A percentile compares a stretch with the other conserved stretches of the same genome.
phyloP scores from a whole-genome alignment of 2,797 vertebrate genomes.

The Myotis findleyi region DNA sequence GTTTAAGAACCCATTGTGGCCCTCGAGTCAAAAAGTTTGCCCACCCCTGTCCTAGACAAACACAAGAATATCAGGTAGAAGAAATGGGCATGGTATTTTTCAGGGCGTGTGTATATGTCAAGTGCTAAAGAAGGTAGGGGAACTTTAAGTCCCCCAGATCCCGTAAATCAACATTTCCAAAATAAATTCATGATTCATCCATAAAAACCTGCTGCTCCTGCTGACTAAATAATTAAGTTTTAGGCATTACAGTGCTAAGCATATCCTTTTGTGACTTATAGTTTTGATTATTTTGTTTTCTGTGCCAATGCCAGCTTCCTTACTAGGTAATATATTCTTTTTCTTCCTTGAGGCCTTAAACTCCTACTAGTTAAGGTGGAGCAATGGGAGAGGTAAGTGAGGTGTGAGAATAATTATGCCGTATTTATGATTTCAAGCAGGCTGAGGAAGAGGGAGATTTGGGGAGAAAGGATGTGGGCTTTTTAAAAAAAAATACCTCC shows the following conservation, averaged over 20 bases:
- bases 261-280: not conserved
- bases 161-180: not conserved
- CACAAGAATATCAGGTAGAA: not conserved
- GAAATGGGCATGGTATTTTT: not conserved
- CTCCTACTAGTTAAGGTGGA: not conserved
- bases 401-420: not conserved
- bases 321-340: not conserved
- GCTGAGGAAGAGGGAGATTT: not conserved
- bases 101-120: not conserved
- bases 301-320: not conserved
- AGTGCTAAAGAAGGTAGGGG: not conserved
- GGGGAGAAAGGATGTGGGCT: not conserved
- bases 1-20: too few species aligned
- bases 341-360: not conserved
- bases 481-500: not conserved
- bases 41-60: not conserved
- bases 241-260: not conserved
- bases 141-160: not conserved
- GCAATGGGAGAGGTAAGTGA: not conserved
- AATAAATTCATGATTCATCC: not conserved
- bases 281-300: conserved; percentile 13
- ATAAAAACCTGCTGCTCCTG: not conserved
- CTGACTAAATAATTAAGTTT: not conserved
- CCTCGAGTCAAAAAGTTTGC: too few species aligned
- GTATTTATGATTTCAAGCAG: not conserved